These are phyloP conservation scores for Muricea muricata DNA, from an alignment of 92 coral and sea anemone species.

Conservation along the genomic window DNA sequence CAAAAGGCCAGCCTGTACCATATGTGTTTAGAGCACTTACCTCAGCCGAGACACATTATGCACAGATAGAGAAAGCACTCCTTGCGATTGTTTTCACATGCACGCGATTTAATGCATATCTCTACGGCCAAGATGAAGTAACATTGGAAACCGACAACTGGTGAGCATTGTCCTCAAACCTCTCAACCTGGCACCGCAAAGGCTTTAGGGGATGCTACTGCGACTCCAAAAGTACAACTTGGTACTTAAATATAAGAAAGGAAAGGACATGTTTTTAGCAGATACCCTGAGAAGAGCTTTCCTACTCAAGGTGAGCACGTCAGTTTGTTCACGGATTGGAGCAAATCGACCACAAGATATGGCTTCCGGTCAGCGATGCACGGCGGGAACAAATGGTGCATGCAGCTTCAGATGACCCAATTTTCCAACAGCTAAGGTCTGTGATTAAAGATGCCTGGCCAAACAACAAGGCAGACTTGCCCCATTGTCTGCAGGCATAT, in stretches of 20 bases:
- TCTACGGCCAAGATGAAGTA: slow-evolving; percentile 48
- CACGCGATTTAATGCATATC: slow-evolving; percentile 37
- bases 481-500: slow-evolving; percentile 44
- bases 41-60: no score
- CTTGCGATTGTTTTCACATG: no score
- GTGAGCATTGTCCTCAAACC: slow-evolving; percentile 55
- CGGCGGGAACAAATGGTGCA: slow-evolving; percentile 61
- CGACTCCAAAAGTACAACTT: slow-evolving; percentile 64
- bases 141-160: slow-evolving; percentile 53
- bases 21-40: no score
- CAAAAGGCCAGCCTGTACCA: no score
- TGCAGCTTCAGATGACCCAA: slow-evolving; percentile 46
- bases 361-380: slow-evolving; percentile 50
- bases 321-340: slow-evolving; percentile 49
- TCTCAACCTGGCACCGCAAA: slow-evolving; percentile 47
- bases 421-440: slow-evolving; percentile 41
- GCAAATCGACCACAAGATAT: slow-evolving; percentile 43
- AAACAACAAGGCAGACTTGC: slow-evolving; percentile 19
- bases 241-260: slow-evolving; percentile 52
- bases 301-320: slow-evolving; percentile 51
- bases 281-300: slow-evolving; percentile 68
- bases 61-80: no score
- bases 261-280: slow-evolving; percentile 57
- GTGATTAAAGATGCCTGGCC: slow-evolving; percentile 60
- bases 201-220: slow-evolving; percentile 58